Evolutionary conservation across 2,113 vertebrate species (phyloP).

Genomic region (Pogonocichla stellata): DNA sequence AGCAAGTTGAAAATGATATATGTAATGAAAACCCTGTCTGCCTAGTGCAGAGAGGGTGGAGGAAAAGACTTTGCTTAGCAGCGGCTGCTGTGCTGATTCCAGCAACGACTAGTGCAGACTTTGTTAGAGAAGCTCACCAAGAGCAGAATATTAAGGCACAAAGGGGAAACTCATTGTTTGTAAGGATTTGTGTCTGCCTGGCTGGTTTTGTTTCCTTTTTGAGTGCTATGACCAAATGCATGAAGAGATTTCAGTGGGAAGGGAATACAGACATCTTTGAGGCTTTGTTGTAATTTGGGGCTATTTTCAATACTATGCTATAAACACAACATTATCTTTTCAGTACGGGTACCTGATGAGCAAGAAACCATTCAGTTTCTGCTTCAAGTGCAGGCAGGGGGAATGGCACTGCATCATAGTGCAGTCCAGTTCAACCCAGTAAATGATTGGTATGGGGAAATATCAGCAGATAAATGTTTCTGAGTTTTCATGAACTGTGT

Average conservation of each 20-base stretch:
- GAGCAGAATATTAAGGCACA: slow-evolving; percentile 12
- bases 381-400: background rate
- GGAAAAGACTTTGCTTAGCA: slow-evolving; percentile 26
- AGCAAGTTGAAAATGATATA: slow-evolving; percentile 58
- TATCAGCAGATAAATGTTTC: background rate
- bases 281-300: background rate
- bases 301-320: background rate
- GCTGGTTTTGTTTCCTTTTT: background rate
- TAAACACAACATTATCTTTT: background rate
- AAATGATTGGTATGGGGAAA: background rate
- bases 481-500: background rate
- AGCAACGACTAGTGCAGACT: slow-evolving; percentile 4
- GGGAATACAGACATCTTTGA: background rate
- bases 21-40: slow-evolving; percentile 51
- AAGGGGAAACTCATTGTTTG: slow-evolving; percentile 18
- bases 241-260: background rate
- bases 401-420: background rate
- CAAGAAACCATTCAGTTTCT: background rate
- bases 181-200: background rate
- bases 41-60: slow-evolving; percentile 41
- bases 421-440: background rate
- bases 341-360: background rate
- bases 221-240: background rate
- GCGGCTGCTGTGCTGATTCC: background rate
- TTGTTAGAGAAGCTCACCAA: background rate